Conservation (phyloP, 2,888 invertebrate genomes). For the Sesia bembeciformis region DNA sequence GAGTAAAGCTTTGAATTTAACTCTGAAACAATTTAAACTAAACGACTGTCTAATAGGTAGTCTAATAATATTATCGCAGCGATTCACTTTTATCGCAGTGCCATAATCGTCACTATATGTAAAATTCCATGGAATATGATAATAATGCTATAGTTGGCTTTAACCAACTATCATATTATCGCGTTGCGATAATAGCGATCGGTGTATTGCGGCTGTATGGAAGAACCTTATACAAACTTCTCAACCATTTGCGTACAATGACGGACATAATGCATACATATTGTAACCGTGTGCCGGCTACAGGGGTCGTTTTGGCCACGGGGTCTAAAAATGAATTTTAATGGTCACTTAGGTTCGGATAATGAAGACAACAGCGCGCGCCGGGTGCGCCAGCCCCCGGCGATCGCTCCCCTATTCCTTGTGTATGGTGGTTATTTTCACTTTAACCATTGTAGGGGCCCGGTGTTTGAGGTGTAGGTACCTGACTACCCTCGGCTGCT, state of each 20-base stretch:
- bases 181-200: too few relatives aligned
- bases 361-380: constrained; percentile 40
- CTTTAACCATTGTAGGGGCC: constrained; percentile 4
- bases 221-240: too few relatives aligned
- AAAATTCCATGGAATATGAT: too few relatives aligned
- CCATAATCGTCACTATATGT: too few relatives aligned
- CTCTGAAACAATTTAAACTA: too few relatives aligned
- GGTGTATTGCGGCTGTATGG: too few relatives aligned
- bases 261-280: constrained; percentile 4
- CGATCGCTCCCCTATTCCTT: constrained; percentile 1
- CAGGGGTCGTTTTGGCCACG: constrained; percentile 6
- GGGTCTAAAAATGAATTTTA: constrained; percentile 60
- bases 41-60: too few relatives aligned
- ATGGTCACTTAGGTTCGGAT: constrained; percentile 52
- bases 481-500: background rate
- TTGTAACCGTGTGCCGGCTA: constrained; percentile 1
- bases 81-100: too few relatives aligned
- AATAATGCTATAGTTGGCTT: too few relatives aligned
- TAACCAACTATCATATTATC: too few relatives aligned
- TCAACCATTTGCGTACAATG: background rate
- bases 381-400: background rate
- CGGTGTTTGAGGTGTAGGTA: constrained; percentile 3
- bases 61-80: too few relatives aligned
- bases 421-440: constrained; percentile 5
- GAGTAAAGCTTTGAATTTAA: too few relatives aligned